phyloP scores from a whole-genome alignment of 1,140 invertebrate species.

The Euwallacea similis region DNA sequence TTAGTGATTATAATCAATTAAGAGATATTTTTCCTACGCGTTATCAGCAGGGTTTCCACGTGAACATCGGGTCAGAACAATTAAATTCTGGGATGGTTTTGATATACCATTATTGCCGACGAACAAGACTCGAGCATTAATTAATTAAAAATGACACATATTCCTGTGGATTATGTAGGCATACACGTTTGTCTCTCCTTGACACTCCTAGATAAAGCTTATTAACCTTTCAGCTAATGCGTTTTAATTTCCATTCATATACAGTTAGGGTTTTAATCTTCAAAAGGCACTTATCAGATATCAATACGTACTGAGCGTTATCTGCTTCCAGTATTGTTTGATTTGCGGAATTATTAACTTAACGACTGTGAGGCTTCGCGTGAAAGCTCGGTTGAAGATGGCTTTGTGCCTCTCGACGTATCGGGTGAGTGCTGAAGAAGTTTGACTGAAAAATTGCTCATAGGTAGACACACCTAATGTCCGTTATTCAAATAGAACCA shows the following conservation, averaged over 20 bases:
- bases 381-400: no score
- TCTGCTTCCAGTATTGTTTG: no score
- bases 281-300: slow-evolving; percentile 23
- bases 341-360: no score
- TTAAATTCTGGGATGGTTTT: no score
- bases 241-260: slow-evolving; percentile 27
- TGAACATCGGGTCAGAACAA: no score
- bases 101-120: background rate
- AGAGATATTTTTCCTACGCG: background rate
- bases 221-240: slow-evolving; percentile 30
- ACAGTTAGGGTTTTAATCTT: slow-evolving; percentile 18
- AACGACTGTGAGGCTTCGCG: no score
- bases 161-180: slow-evolving; percentile 16
- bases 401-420: no score
- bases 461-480: no score
- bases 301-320: background rate
- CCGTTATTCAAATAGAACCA: background rate
- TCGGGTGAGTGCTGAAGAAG: no score
- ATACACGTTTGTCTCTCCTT: slow-evolving; percentile 26
- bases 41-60: no score
- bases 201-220: slow-evolving; percentile 32
- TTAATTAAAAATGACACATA: slow-evolving; percentile 29
- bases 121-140: background rate
- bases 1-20: background rate
- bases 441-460: no score